A percentile compares a stretch with the other conserved stretches of the same genome.
Evolutionary conservation across 2,888 invertebrate species (phyloP).

Genomic region (Hirudinaria manillensis): DNA sequence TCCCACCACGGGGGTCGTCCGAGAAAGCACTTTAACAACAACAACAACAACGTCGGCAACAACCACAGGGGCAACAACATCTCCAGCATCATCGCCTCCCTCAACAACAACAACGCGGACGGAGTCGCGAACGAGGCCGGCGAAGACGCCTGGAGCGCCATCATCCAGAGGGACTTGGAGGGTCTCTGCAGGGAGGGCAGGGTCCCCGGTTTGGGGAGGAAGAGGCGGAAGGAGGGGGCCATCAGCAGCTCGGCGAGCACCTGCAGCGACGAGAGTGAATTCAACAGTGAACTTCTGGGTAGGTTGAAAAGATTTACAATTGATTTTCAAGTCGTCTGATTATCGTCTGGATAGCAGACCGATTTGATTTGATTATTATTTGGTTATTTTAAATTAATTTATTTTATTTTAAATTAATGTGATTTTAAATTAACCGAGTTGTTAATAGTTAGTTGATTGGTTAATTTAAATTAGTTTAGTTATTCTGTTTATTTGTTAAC

Average conservation of each 20-base stretch:
- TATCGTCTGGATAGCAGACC: too few relatives aligned
- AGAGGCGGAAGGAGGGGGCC: conserved; percentile 28
- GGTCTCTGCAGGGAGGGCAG: neutral
- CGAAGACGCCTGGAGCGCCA: neutral
- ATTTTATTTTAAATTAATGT: too few relatives aligned
- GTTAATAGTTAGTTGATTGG: too few relatives aligned
- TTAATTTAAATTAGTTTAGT: too few relatives aligned
- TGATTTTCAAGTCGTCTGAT: neutral
- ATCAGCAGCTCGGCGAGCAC: conserved; percentile 39
- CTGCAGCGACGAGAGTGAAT: conserved; percentile 40
- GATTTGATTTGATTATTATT: too few relatives aligned
- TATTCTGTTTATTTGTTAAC: too few relatives aligned
- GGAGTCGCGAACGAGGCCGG: neutral
- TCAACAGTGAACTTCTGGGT: conserved; percentile 29
- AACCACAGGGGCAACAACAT: neutral
- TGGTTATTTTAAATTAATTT: too few relatives aligned
- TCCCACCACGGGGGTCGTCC: too few relatives aligned
- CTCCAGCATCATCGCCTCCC: neutral
- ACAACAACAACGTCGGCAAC: neutral
- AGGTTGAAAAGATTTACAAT: neutral
- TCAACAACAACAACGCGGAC: conserved; percentile 1
- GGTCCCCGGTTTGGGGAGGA: conserved; percentile 16
- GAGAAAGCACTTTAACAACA: too few relatives aligned
- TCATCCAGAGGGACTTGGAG: neutral
- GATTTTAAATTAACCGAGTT: too few relatives aligned